Evolutionary conservation across 2,888 invertebrate genomes (phyloP), one percentile per base, ranked within the genome.

Genomic region (Sarcophaga subvicina): DNA sequence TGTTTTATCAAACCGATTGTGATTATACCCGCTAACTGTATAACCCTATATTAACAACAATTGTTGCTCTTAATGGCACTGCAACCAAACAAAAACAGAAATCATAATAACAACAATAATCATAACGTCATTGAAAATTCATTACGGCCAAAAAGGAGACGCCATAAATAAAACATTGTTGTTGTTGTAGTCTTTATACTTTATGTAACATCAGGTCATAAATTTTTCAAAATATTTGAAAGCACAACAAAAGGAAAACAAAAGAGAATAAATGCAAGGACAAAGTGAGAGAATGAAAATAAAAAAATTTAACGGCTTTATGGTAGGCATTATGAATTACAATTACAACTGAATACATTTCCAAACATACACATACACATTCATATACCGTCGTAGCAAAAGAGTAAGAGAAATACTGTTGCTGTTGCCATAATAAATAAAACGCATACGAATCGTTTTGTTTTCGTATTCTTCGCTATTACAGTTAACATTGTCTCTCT

Each of bases 81-180:
- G 17, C 14, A 54, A 79, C 49, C 6, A 47, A 2, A 62, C 25
- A 63, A 20, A 22, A 64, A 14, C 3, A 11, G 11, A 49, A 14
- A 49, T 49, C 6, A 49, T 49, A 54, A 54, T 54, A 14, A 49
- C 49, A 54, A 54, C 54, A 54, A 54, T 54, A 54, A 54, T 54
- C 12, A 54, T 17, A 54, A 72, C 20, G 60, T 60, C 69, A 80
- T 80, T 64, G 78, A 78, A 80, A 80, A 81, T 85, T 81, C 81
- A 81, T 78, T 80, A 78, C 66, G 60, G 54, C 69, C 64, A 78
- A 64, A 78, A 64, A 67, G 4, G 54, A 54, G 70, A 63, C 47
- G 77, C 72, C 80, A 80, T 80, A 81, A 78, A 85, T 75, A 78
- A 78, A 85, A 85, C 80, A 80, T 80, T 59, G 47, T 80, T 66